Base-by-base conservation (phyloP, 2,113 vertebrate genomes). In the Oryzias melastigma region DNA sequence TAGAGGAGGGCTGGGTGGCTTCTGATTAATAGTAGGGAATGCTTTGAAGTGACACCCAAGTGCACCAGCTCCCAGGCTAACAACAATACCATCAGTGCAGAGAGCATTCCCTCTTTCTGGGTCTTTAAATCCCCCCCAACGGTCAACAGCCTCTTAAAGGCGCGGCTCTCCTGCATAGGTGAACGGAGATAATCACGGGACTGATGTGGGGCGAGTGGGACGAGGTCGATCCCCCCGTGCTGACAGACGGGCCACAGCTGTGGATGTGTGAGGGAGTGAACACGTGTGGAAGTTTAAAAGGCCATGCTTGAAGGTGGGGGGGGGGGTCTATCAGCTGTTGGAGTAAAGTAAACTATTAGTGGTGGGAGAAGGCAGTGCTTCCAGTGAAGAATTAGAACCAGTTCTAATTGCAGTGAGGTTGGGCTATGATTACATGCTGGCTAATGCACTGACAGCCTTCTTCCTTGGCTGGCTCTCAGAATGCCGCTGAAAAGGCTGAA, bases 11-110 rank as follows among this genome's bases (percentile, higher is more conserved):
- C 72, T 68, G 67, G 78, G 76, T 71, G 72, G 70, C 56, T 52
- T 73, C 80, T 92, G 88, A 91, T 87, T 91, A 91, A 89, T 89
- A 78, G 81, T 54, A 51, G 75, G 65, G 84, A 87, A 89, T 82
- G 86, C 87, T 91, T 91, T 89, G 88, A 88, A 89, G 86, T 90
- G 90, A 89, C 88, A 89, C 84, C 85, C 72, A 71, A 88, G 87
- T 81, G 80, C 80, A 84, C 69, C 47, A 29, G 75, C 86, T 78
- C 78, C 71, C 62, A 57, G 78, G 76, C 75, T 86, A 86, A 88
- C 85, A 77, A 80, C 79, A 85, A 77, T 66, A 73, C 70, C 78
- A 81, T 86, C 71, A 75, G 77, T 57, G 52, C 58, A 62, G 56
- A 63, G 47, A 66, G 73, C 1, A 57, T 61, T 77, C 45, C 75